Evolutionary conservation across 2,888 invertebrate genomes (phyloP).

Genomic region (Drosophila flavopinicola): DNA sequence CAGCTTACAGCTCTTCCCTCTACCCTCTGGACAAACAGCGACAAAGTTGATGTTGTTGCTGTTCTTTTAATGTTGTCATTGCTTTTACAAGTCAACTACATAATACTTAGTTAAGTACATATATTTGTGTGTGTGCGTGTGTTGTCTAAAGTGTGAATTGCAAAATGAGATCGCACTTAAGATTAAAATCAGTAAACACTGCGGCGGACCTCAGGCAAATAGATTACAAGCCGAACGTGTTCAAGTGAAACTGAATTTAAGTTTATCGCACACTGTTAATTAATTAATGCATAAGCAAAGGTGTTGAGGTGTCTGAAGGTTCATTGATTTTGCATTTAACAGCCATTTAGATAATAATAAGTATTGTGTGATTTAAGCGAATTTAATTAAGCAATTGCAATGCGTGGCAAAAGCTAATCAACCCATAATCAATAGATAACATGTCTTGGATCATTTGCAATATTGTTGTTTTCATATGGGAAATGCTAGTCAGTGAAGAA

Average conservation of each 20-base stretch:
- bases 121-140: not conserved
- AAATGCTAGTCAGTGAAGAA: too few relatives aligned
- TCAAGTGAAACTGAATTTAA: conserved; percentile 17
- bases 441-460: too few relatives aligned
- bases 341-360: not conserved
- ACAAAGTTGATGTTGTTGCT: conserved; percentile 18
- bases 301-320: not conserved
- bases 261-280: conserved; percentile 9
- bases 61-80: conserved; percentile 45
- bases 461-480: too few relatives aligned
- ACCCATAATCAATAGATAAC: too few relatives aligned
- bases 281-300: conserved; percentile 10
- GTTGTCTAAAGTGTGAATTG: conserved; percentile 56
- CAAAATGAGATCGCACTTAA: conserved; percentile 70
- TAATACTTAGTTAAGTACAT: conserved; percentile 22
- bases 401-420: too few relatives aligned
- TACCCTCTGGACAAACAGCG: conserved; percentile 12
- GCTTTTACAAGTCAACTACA: conserved; percentile 38
- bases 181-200: conserved; percentile 64
- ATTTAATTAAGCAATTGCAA: not conserved
- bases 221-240: not conserved
- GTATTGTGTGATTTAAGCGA: not conserved
- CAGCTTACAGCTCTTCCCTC: not conserved
- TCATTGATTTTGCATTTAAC: not conserved
- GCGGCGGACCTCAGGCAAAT: conserved; percentile 2